These are phyloP conservation scores for Scaptomyza parva DNA, from an alignment of 2,888 invertebrate species.

Conservation along the genomic window DNA sequence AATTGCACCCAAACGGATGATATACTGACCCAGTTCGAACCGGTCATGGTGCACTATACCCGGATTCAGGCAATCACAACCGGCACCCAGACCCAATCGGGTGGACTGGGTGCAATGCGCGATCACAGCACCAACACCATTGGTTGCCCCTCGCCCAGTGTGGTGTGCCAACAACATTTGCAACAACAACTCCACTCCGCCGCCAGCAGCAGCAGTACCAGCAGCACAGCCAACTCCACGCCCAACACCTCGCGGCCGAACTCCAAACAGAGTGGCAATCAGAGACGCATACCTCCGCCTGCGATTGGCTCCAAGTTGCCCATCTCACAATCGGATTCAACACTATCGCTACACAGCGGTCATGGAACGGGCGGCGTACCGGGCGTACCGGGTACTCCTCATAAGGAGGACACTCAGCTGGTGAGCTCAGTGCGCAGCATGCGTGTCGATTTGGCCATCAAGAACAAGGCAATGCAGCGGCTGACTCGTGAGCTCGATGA, in stretches of 20 bases:
- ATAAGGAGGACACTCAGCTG: conserved; percentile 90
- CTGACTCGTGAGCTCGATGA: conserved; percentile 92
- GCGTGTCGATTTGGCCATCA: conserved; percentile 90
- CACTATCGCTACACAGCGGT: conserved; percentile 76
- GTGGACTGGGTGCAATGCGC: conserved; percentile 47
- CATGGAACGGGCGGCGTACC: conserved; percentile 80
- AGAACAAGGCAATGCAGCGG: conserved; percentile 90
- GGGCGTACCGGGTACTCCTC: too few species aligned
- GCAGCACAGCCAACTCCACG: conserved; percentile 84
- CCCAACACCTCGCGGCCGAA: conserved; percentile 83
- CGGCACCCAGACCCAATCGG: conserved; percentile 49
- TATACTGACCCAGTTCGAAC: conserved; percentile 20
- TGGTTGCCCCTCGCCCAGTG: conserved; percentile 73
- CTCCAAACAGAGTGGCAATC: conserved; percentile 86
- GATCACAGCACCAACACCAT: conserved; percentile 82
- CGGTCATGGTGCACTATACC: neutral
- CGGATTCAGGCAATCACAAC: conserved; percentile 40
- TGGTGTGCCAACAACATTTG: conserved; percentile 60
- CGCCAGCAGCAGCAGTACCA: conserved; percentile 82
- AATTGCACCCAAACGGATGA: conserved; percentile 84
- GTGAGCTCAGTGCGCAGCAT: conserved; percentile 92
- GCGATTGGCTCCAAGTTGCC: conserved; percentile 84
- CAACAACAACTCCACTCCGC: conserved; percentile 73
- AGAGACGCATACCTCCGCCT: conserved; percentile 70
- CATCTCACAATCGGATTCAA: conserved; percentile 86